A percentile compares a stretch with the other conserved stretches of the same genome.
These are phyloP conservation scores for Brassicogethes aeneus DNA, from an alignment of 2,888 invertebrate genomes.

Conservation along the genomic window DNA sequence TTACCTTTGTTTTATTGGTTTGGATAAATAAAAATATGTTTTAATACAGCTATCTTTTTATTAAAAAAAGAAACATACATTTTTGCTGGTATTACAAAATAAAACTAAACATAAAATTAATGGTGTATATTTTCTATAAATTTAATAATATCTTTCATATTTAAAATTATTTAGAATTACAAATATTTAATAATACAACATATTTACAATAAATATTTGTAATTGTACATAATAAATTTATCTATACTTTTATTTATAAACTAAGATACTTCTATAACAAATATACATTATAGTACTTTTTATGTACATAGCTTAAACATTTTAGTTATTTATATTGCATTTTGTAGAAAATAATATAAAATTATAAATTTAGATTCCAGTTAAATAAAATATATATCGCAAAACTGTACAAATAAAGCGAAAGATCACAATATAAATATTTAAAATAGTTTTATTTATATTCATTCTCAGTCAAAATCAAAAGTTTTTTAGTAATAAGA, in stretches of 20 bases:
- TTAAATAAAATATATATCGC: neutral
- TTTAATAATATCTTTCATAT: slow-evolving; percentile 15
- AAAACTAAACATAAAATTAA: slow-evolving; percentile 23
- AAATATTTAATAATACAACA: slow-evolving; percentile 13
- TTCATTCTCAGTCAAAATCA: too few relatives aligned
- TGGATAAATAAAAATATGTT: slow-evolving; percentile 4
- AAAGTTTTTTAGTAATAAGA: too few relatives aligned
- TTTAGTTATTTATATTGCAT: neutral
- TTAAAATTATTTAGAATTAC: slow-evolving; percentile 13
- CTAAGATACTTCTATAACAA: slow-evolving; percentile 8
- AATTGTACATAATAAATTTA: slow-evolving; percentile 12
- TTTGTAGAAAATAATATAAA: neutral
- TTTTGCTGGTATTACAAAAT: slow-evolving; percentile 24
- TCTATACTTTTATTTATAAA: too few relatives aligned
- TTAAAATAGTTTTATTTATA: too few relatives aligned
- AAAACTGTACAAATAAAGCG: slow-evolving; percentile 1
- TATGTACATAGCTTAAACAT: slow-evolving; percentile 7
- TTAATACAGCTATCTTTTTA: slow-evolving; percentile 22
- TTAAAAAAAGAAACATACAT: slow-evolving; percentile 23
- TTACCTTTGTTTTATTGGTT: too few relatives aligned
- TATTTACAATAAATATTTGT: slow-evolving; percentile 17
- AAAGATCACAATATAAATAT: too few relatives aligned
- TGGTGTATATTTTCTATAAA: slow-evolving; percentile 17
- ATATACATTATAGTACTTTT: slow-evolving; percentile 7
- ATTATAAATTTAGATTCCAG: neutral